Base-by-base conservation (phyloP, 2,888 invertebrate species). In the Sphecodes monilicornis region DNA sequence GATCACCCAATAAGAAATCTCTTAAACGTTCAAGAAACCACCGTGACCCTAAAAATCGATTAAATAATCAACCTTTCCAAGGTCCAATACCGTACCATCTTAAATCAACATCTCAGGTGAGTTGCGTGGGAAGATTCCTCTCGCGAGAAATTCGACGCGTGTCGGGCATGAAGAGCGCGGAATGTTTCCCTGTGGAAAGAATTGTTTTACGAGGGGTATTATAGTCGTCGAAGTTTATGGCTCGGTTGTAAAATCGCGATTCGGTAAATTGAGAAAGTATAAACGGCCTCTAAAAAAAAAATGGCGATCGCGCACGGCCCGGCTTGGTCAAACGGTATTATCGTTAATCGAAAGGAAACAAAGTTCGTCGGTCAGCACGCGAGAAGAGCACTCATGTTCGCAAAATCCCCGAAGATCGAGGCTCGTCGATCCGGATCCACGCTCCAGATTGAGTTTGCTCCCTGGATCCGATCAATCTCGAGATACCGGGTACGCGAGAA, bases 231-330 rank as follows among this genome's bases (percentile, higher is more conserved):
- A 70, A 54, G 60, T 84, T 84, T 84, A 78, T 54, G 77, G 74
- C 13, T 13, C 29, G 74, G 81, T 43, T 84, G 84, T 81, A 82
- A 84, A 84, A 77, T 77, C 82, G 64, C 64, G 82, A 77, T 73
- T 80, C 39, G 43, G 74, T 82, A 82, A 74, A 81, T 84, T 81
- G 77, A 77, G 77, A 84, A 84, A 84, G 76, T 78, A 77, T 70
- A 74, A 74, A 77, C 57, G 57, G 66, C 3, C 46, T 29, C 60
- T 18, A 5, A 50, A 60, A 41, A 26, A 22, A 26, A n/a, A 43
- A 57, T 36, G 36, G n/a, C 26, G 41, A n/a, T 43, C 13, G 22
- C 54, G n/a, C 57, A 18, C 22, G n/a, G 29, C 4, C 66, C 50
- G 18, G 50, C 32, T 18, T 39, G 68, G 54, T 69, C 26, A 43